A percentile compares a stretch with the other conserved stretches of the same genome.
Evolutionary conservation across 2,113 vertebrate genomes (phyloP).

Genomic region (Colistium nudipinnis): DNA sequence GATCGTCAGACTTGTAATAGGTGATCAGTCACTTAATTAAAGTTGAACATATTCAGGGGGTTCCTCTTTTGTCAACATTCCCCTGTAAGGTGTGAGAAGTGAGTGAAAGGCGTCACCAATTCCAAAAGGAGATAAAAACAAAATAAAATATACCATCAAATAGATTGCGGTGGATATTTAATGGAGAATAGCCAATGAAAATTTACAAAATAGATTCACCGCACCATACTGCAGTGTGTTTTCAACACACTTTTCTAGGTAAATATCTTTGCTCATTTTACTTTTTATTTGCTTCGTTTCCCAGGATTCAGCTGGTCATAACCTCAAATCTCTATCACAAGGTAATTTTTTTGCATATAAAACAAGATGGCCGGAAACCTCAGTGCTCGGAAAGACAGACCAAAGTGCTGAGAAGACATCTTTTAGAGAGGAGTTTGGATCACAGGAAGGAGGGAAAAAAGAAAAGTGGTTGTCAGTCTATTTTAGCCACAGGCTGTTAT

Average conservation of each 20-base stretch:
- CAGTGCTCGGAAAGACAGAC: conserved; percentile 58
- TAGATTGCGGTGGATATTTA: no score
- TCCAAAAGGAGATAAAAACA: no score
- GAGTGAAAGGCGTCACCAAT: no score
- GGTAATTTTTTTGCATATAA: conserved; percentile 74
- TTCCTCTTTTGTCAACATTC: background rate
- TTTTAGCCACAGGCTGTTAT: conserved; percentile 77
- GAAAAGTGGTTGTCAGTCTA: conserved; percentile 64
- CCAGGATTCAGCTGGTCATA: conserved; percentile 42
- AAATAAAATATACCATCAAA: no score
- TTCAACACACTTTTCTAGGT: background rate
- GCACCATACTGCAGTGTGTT: background rate
- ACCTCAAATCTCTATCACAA: conserved; percentile 63
- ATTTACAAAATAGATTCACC: background rate
- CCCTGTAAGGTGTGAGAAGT: conserved; percentile 4
- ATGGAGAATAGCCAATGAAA: no score
- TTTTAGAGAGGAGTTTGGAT: conserved; percentile 71
- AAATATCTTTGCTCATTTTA: conserved; percentile 2
- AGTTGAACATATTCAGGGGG: background rate
- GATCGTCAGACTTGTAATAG: background rate
- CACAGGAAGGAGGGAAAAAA: conserved; percentile 69
- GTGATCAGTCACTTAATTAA: background rate
- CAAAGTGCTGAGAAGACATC: conserved; percentile 80
- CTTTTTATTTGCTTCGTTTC: background rate
- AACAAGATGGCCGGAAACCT: conserved; percentile 78